Base-by-base conservation (phyloP, 2,113 vertebrate genomes). In the Upupa epops region DNA sequence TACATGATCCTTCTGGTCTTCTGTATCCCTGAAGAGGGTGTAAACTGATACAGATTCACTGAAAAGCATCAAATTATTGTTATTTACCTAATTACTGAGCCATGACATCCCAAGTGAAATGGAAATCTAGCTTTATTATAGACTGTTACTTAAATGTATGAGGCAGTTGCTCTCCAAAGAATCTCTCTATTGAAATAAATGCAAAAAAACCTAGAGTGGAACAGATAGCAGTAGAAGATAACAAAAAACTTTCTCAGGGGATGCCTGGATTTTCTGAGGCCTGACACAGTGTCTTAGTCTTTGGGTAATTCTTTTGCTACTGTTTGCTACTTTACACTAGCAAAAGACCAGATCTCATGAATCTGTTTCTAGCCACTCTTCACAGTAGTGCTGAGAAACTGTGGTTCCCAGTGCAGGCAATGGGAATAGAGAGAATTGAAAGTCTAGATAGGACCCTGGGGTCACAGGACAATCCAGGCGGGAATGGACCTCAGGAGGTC, bases 21-120 rank as follows among this genome's bases (percentile, higher is more conserved):
- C 58, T 16, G 25, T 77, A 6, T 40, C 52, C 54, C 22, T 78
- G 60, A 68, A 86, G 37, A 80, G 52, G 13, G 13, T 71, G 22
- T 46, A 86, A 92, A 81, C 13, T 54, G 26, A 22, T 22, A 49
- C 13, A 66, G 46, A 59, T 36, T 11, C 15, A 60, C 52, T 56
- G 64, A 83, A 80, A 88, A 19, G 40, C 25, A 49, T 31, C 68
- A n/a, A 90, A 68, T 74, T 92, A 28, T 76, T 94, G 25, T 80
- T 81, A 88, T 94, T 94, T 94, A 83, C 24, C 54, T 86, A 66
- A 91, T 29, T 74, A n/a, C n/a, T 68, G 25, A 86, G 22, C 68
- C 42, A 63, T 9, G 3, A 73, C 73, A n/a, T 89, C 60, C 37
- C 64, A 88, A n/a, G 5, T 91, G 71, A 94, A 92, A 71, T 22